Percentiles rank a stretch among this genome's conserved stretches.
Evolutionary conservation across 1,140 invertebrate genomes (phyloP).

Genomic region (Tyrophagus putrescentiae): DNA sequence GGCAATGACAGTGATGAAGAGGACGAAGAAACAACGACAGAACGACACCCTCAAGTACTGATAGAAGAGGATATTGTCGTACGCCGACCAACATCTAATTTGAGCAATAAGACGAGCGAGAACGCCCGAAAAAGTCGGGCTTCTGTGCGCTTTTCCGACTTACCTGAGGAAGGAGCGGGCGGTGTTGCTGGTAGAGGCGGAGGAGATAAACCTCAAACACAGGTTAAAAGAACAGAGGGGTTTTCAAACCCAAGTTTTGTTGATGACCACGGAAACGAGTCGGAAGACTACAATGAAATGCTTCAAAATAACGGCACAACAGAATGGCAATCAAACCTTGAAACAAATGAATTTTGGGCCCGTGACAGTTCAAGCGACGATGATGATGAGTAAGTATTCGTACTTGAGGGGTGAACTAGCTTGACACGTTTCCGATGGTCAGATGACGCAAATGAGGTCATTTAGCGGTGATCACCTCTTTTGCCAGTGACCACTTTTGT

Average conservation of each 20-base stretch:
- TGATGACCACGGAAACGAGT: not conserved
- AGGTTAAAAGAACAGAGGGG: too few relatives aligned
- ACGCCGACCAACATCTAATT: too few relatives aligned
- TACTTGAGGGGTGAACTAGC: not conserved
- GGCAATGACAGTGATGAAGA: not conserved
- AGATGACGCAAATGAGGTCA: not conserved
- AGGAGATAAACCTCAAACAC: too few relatives aligned
- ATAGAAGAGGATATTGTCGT: too few relatives aligned
- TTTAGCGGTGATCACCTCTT: too few relatives aligned
- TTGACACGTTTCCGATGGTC: slow-evolving; percentile 1
- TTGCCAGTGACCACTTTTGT: not conserved
- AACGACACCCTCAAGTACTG: not conserved
- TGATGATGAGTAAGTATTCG: not conserved
- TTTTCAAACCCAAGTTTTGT: not conserved
- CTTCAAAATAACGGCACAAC: not conserved
- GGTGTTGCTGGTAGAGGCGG: too few relatives aligned
- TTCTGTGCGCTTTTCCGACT: not conserved
- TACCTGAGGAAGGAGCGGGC: not conserved
- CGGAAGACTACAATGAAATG: not conserved
- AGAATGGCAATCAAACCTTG: not conserved
- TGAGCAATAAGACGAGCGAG: too few relatives aligned
- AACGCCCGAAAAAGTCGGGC: too few relatives aligned
- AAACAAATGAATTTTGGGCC: not conserved
- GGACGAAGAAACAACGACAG: not conserved
- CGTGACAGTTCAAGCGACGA: not conserved